These are phyloP conservation scores for Carposina sasakii DNA, from an alignment of 1,140 invertebrate genomes.

Conservation along the genomic window DNA sequence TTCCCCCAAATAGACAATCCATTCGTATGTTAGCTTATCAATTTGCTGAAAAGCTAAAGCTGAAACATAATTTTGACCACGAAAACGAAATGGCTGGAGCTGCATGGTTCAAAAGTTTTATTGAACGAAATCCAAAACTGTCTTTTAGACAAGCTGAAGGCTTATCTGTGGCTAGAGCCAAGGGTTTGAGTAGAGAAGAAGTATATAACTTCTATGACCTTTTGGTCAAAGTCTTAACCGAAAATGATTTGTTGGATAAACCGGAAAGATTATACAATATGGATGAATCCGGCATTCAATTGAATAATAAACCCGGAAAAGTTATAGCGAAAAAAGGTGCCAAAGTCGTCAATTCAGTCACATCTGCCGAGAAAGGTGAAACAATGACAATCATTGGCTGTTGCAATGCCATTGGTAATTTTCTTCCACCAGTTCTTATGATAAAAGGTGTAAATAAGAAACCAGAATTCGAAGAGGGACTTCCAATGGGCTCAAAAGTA, in stretches of 20 bases:
- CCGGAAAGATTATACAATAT: constrained; percentile 48
- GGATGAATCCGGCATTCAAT: constrained; percentile 47
- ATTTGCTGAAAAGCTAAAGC: too few relatives aligned
- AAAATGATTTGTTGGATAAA: constrained; percentile 41
- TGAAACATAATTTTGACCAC: too few relatives aligned
- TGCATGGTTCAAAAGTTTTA: too few relatives aligned
- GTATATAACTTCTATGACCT: too few relatives aligned
- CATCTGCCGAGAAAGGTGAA: constrained; percentile 45
- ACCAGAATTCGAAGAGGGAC: constrained; percentile 37
- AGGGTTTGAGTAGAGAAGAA: too few relatives aligned
- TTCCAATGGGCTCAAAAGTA: constrained; percentile 38
- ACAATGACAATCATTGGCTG: constrained; percentile 47
- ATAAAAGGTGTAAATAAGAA: constrained; percentile 43
- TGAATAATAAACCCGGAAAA: constrained; percentile 50
- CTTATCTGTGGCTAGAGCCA: too few relatives aligned
- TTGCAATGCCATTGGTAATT: constrained; percentile 41
- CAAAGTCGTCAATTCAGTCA: constrained; percentile 43
- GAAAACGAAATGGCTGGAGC: too few relatives aligned
- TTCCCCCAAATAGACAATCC: too few relatives aligned
- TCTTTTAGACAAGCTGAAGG: too few relatives aligned
- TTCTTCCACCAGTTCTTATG: constrained; percentile 33
- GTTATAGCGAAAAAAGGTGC: constrained; percentile 53
- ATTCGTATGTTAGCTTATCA: too few relatives aligned
- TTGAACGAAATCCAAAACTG: too few relatives aligned
- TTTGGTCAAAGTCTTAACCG: too few relatives aligned